phyloP scores from a whole-genome alignment of 2,113 vertebrate genomes.

The Micronycteris hirsuta region DNA sequence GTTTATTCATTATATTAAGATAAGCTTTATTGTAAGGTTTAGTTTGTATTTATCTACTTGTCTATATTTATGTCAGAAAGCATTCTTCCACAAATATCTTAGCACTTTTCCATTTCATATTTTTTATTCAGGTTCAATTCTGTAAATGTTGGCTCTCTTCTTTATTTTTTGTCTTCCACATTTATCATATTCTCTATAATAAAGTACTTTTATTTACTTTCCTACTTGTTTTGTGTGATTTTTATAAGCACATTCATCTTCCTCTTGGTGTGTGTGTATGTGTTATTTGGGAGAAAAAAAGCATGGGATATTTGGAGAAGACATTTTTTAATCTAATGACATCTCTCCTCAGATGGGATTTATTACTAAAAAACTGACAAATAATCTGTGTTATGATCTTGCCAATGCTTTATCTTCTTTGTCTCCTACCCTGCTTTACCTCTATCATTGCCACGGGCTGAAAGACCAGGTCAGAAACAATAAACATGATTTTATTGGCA shows the following conservation, averaged over 20 bases:
- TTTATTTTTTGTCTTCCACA: not conserved
- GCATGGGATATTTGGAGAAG: not conserved
- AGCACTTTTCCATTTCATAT: not conserved
- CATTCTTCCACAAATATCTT: not conserved
- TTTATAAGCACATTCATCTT: not conserved
- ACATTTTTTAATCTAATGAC: not conserved
- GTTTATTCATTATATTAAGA: not conserved
- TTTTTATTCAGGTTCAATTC: not conserved
- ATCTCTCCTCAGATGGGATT: not conserved
- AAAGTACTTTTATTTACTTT: not conserved
- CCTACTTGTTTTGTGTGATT: not conserved
- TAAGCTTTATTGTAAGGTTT: not conserved
- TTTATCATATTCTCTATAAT: not conserved
- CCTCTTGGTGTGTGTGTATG: not conserved
- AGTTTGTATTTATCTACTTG: not conserved
- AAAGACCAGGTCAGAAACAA: not conserved
- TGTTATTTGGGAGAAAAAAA: not conserved
- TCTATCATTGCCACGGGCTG: not conserved
- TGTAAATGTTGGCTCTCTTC: not conserved
- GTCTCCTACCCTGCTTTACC: not conserved
- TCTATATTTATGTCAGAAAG: not conserved
- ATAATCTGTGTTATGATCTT: not conserved
- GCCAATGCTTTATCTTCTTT: not conserved
- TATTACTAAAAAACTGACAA: not conserved
- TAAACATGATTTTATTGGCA: not conserved